Evolutionary conservation across 2,113 vertebrate species (phyloP), one percentile per base, ranked within the genome.

Genomic region (Macroglossus sobrinus): DNA sequence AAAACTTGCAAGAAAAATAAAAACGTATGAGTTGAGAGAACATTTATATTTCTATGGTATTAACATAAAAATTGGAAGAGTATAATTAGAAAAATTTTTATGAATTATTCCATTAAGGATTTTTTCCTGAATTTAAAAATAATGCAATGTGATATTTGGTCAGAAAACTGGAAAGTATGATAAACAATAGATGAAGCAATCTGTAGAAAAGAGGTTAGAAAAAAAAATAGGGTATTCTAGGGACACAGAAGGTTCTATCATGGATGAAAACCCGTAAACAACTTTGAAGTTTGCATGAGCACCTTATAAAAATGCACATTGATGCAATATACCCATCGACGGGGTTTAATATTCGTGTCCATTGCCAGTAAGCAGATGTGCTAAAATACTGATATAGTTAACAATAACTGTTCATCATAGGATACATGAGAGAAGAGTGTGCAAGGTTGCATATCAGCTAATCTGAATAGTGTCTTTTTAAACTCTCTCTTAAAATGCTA

Each of bases 1-100:
- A 91, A 96, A 84, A 10, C 1, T 53, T 66, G 1, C 9, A 75
- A 82, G 7, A 24, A 86, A 82, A 94, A 35, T 45, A 64, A 13
- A 93, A 92, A 97, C 69, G 9, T 85, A 7, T 16, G 33, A 78
- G 14, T 5, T 22, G 0, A 97, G 30, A 72, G 3, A 84, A 53
- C 45, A n/a, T 96, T 94, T 86, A 64, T 74, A 92, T 91, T 96
- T 35, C 10, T 89, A 19, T 40, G 38, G 91, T 19, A 13, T 66
- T 80, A 47, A 94, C 68, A 82, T 72, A 97, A 63, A 98, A 79
- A 1, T 57, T 35, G 19, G 26, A 79, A 53, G 5, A 81, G 2
- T 63, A 71, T 5, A 7, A 79, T 28, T 71, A 14, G 47, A 15
- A 2, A 92, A 76, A 35, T 35, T 61, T 76, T 63, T 28, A 35